Conservation (phyloP, 2,888 invertebrate genomes). For the Microctonus aethiopoides region DNA sequence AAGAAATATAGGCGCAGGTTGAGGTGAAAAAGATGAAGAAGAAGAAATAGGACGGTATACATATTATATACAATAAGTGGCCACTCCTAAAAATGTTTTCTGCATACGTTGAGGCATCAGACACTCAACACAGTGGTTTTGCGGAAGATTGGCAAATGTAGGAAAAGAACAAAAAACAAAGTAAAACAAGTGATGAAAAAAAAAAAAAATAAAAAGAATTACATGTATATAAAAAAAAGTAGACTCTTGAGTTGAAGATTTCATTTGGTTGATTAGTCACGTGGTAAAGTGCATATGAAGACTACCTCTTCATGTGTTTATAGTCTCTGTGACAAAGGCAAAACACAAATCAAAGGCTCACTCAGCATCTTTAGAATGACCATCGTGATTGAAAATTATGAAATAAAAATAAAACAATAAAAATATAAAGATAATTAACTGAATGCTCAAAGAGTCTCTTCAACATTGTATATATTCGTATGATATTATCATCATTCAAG, state of each 20-base stretch:
- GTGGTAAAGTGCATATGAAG: slow-evolving; percentile 31
- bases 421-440: slow-evolving; percentile 20
- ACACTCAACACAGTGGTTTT: slow-evolving; percentile 32
- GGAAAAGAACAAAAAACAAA: slow-evolving; percentile 32
- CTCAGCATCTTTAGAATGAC: slow-evolving; percentile 52
- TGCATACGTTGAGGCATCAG: slow-evolving; percentile 52
- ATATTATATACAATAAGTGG: slow-evolving; percentile 1
- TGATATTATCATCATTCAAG: background rate
- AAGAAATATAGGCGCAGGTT: slow-evolving; percentile 10
- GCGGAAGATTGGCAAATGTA: slow-evolving; percentile 42
- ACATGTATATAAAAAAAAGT: slow-evolving; percentile 27
- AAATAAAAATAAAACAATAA: background rate
- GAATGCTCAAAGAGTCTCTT: slow-evolving; percentile 8
- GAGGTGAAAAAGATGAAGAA: slow-evolving; percentile 5
- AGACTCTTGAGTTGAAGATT: slow-evolving; percentile 41
- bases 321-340: slow-evolving; percentile 24
- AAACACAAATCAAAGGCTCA: slow-evolving; percentile 31
- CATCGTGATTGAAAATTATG: slow-evolving; percentile 41
- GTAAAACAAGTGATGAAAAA: slow-evolving; percentile 25
- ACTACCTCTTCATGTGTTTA: slow-evolving; percentile 1
- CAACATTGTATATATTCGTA: background rate
- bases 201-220: slow-evolving; percentile 29
- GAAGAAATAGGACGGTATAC: slow-evolving; percentile 49
- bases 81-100: slow-evolving; percentile 53
- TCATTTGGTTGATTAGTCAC: slow-evolving; percentile 58